These are phyloP conservation scores for Diabrotica virgifera DNA, from an alignment of 1,140 invertebrate genomes.

Conservation along the genomic window DNA sequence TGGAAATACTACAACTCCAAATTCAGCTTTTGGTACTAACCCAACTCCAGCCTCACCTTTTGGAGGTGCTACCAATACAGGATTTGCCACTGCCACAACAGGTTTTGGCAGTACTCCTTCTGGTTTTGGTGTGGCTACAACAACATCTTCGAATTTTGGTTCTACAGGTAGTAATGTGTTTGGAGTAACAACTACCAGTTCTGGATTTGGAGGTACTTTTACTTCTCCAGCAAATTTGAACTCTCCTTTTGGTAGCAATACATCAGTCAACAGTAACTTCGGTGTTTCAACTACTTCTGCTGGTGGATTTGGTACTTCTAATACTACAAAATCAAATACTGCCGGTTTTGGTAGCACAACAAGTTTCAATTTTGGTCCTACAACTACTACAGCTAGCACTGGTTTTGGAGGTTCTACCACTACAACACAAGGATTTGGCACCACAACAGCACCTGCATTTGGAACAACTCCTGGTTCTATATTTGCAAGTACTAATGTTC, in stretches of 20 bases:
- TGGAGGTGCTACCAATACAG: not conserved
- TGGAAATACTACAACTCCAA: conserved; percentile 7
- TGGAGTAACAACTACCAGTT: not conserved
- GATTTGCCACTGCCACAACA: conserved; percentile 4
- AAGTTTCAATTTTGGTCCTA: not conserved
- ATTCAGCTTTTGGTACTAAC: not conserved
- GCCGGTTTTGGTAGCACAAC: not conserved
- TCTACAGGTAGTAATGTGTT: not conserved
- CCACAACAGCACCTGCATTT: conserved; percentile 1
- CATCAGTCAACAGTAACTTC: not conserved
- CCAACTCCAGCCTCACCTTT: not conserved
- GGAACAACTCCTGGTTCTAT: not conserved
- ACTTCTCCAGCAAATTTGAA: not conserved
- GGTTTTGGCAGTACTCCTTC: not conserved
- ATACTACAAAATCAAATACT: not conserved
- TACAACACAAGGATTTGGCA: not conserved
- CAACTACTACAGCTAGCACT: conserved; percentile 1
- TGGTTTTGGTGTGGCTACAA: conserved; percentile 1
- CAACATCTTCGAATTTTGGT: not conserved
- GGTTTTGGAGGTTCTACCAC: not conserved
- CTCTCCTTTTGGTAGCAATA: conserved; percentile 8
- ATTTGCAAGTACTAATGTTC: conserved; percentile 1
- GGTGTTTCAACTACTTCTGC: not conserved
- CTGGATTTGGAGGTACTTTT: not conserved
- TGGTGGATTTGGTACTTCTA: conserved; percentile 6